Conservation (phyloP, 2,113 vertebrate species). For the Callaeas wilsoni region DNA sequence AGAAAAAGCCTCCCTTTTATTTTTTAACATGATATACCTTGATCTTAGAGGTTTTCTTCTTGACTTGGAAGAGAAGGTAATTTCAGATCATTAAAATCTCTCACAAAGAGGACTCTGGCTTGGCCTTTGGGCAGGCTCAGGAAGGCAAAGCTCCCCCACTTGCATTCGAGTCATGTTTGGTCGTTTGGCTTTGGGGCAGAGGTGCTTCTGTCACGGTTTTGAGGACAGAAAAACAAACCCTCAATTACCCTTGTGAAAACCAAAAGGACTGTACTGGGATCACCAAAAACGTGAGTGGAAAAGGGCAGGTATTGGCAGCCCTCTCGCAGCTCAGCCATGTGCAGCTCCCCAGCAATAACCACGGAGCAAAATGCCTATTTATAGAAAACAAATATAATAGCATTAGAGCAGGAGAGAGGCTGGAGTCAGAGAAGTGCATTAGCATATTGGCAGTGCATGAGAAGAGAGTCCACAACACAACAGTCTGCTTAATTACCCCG, state of each 20-base stretch:
- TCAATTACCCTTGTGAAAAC: neutral
- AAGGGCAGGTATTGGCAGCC: neutral
- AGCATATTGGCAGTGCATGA: neutral
- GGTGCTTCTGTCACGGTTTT: neutral
- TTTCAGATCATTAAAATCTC: neutral
- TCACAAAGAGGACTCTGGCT: neutral
- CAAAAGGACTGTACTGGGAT: neutral
- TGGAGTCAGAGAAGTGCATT: neutral
- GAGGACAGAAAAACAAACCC: neutral
- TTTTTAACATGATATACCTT: neutral
- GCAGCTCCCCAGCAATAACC: neutral
- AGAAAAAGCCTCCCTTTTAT: neutral
- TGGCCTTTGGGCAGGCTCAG: neutral
- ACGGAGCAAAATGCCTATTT: neutral
- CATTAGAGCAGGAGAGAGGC: neutral
- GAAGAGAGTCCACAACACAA: neutral
- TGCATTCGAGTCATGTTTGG: neutral
- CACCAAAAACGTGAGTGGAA: neutral
- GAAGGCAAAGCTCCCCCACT: neutral
- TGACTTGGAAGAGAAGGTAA: neutral
- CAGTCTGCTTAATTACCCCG: neutral
- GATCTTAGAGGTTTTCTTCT: neutral
- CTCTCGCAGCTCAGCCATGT: neutral
- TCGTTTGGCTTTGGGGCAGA: constrained; percentile 2
- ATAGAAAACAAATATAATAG: neutral